Percentiles rank a stretch among this genome's conserved stretches.
These are phyloP conservation scores for Drosophila nikananu DNA, from an alignment of 1,140 invertebrate species.

Conservation along the genomic window DNA sequence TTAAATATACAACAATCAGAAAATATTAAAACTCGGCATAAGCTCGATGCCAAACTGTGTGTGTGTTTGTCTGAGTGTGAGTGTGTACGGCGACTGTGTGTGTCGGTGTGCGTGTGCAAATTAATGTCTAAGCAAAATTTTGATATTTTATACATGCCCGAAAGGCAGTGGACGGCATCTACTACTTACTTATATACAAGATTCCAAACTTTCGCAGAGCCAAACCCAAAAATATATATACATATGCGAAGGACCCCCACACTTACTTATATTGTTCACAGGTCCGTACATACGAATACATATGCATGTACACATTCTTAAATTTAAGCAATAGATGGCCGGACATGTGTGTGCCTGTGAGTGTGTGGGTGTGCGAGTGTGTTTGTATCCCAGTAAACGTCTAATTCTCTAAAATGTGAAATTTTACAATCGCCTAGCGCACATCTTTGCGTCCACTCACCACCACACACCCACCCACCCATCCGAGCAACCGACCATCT, in stretches of 20 bases:
- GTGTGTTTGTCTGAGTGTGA: too few relatives aligned
- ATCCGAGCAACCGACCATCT: slow-evolving; percentile 10
- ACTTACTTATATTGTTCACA: slow-evolving; percentile 41
- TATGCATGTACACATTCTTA: slow-evolving; percentile 47
- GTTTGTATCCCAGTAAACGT: slow-evolving; percentile 77
- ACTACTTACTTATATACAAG: slow-evolving; percentile 75
- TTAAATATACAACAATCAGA: slow-evolving; percentile 46
- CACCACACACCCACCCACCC: slow-evolving; percentile 42
- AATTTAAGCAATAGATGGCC: slow-evolving; percentile 58
- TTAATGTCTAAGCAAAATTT: slow-evolving; percentile 49
- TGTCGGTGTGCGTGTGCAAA: slow-evolving; percentile 15
- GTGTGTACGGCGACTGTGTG: too few relatives aligned
- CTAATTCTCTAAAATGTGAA: slow-evolving; percentile 84
- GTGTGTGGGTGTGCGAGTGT: slow-evolving; percentile 31
- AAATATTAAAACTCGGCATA: slow-evolving; percentile 38
- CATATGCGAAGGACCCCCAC: slow-evolving; percentile 35
- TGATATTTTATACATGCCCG: slow-evolving; percentile 52
- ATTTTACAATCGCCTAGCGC: slow-evolving; percentile 83
- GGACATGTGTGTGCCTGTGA: slow-evolving; percentile 36
- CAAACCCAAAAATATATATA: slow-evolving; percentile 46
- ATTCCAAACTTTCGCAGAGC: slow-evolving; percentile 59
- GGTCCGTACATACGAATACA: slow-evolving; percentile 35
- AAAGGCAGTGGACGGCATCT: slow-evolving; percentile 54
- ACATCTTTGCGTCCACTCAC: slow-evolving; percentile 75
- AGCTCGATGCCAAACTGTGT: slow-evolving; percentile 20